Evolutionary conservation across 2,888 invertebrate species (phyloP).

Genomic region (Pedicia rivosa): DNA sequence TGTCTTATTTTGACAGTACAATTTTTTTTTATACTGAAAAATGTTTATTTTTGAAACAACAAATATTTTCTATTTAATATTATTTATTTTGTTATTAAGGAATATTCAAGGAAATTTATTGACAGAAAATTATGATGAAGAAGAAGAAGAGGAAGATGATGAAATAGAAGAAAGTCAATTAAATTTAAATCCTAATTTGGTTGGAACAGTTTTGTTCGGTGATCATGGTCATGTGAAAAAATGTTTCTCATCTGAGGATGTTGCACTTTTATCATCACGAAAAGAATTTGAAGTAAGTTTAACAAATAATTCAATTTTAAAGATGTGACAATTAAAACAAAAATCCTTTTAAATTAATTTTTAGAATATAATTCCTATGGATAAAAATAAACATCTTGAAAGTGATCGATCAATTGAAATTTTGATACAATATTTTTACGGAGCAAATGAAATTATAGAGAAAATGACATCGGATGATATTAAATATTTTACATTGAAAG

Average conservation of each 20-base stretch:
- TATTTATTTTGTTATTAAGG: no score
- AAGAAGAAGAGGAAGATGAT: no score
- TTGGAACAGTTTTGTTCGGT: conserved; percentile 26
- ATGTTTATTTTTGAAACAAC: no score
- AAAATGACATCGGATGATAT: conserved; percentile 15
- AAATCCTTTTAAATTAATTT: conserved; percentile 6
- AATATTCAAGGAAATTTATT: no score
- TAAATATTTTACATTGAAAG: conserved; percentile 17
- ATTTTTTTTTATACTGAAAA: no score
- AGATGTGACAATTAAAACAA: neutral
- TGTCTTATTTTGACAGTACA: no score
- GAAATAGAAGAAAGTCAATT: no score
- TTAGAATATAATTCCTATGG: conserved; percentile 22
- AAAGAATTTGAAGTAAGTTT: conserved; percentile 22
- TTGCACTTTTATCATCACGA: conserved; percentile 22
- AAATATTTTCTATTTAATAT: no score
- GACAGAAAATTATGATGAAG: no score
- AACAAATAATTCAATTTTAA: neutral
- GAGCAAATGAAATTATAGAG: conserved; percentile 20
- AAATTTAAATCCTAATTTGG: no score
- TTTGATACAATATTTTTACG: conserved; percentile 25
- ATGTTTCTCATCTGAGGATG: conserved; percentile 25
- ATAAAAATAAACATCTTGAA: conserved; percentile 18
- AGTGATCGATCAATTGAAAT: conserved; percentile 19
- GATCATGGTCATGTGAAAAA: conserved; percentile 16